Percentiles rank a stretch among this genome's conserved stretches.
Evolutionary conservation across 2,113 vertebrate genomes (phyloP).

Genomic region (Euleptes europaea): DNA sequence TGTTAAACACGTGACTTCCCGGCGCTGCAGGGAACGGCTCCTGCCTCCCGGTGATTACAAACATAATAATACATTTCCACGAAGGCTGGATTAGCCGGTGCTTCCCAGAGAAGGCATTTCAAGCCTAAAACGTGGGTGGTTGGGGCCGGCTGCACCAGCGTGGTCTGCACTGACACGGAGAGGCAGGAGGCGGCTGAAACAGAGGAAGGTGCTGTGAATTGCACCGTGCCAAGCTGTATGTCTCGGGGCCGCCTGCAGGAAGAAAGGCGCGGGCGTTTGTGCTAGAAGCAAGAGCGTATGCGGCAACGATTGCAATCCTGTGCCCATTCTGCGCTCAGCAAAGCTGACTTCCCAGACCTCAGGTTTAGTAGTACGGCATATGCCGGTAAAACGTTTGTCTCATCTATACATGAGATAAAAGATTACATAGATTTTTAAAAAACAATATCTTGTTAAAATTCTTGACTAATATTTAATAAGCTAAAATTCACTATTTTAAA

Average conservation of each 20-base stretch:
- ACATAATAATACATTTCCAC: slow-evolving; percentile 47
- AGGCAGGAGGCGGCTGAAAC: background rate
- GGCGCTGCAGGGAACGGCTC: background rate
- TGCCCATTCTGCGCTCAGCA: no score
- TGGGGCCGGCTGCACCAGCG: background rate
- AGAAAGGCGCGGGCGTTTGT: no score
- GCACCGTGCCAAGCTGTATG: slow-evolving; percentile 18
- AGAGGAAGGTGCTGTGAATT: background rate
- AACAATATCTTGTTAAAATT: no score
- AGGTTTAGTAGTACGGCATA: no score
- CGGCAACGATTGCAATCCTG: no score
- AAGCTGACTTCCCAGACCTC: no score
- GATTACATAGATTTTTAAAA: no score
- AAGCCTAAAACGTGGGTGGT: slow-evolving; percentile 37
- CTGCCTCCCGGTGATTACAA: slow-evolving; percentile 6
- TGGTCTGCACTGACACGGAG: background rate
- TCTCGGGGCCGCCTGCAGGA: slow-evolving; percentile 27
- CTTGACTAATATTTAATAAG: no score
- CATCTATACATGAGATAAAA: no score
- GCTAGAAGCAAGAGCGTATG: no score
- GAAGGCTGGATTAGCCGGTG: slow-evolving; percentile 44
- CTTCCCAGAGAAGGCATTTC: slow-evolving; percentile 47
- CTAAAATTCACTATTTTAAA: no score
- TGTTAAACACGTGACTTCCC: slow-evolving; percentile 22
- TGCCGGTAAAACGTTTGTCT: no score